Evolutionary conservation across 2,113 vertebrate species (phyloP), one percentile per base, ranked within the genome.

Genomic region (Heterotis niloticus): DNA sequence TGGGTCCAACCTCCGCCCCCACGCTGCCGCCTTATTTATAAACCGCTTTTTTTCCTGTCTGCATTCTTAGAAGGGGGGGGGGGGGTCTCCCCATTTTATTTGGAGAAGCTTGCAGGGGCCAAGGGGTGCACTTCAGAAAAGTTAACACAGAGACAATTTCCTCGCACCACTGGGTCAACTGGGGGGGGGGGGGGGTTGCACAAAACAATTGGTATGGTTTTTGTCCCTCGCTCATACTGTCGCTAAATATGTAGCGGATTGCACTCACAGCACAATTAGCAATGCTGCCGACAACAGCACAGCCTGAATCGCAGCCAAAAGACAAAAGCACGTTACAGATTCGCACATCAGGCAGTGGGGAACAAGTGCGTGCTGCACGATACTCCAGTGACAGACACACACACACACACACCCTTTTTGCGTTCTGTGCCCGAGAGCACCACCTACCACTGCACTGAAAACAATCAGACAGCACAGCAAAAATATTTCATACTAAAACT

Each of bases 221-320:
- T 90, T 89, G 86, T 90, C 84, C 88, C 88, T 79, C 84, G 86
- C 86, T 44, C 89, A 90, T 88, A 88, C 82, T 88, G 91, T 91
- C 91, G 91, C 85, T 90, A 91, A 88, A 92, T 87, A 87, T 85
- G 86, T 84, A 62, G 78, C 75, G 80, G 78, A 78, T 81, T 86
- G 90, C 89, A 91, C 89, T 92, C 87, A 81, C 73, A 87, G 83
- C 62, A 86, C 88, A 92, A 91, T 91, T 90, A 92, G 87, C 81
- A 82, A 81, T 84, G 82, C 81, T 76, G 86, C 79, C 76, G 80
- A 80, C 87, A 84, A 86, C 85, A 86, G 80, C 44, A 75, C 73
- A 59, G 82, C 90, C 85, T 91, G 86, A 93, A 91, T 91, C 86
- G 86, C 87, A 87, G 93, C 87, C 90, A 90, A 90, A 88, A 90